Base-by-base conservation (phyloP, 2,888 invertebrate genomes). In the Piscicola geometra region DNA sequence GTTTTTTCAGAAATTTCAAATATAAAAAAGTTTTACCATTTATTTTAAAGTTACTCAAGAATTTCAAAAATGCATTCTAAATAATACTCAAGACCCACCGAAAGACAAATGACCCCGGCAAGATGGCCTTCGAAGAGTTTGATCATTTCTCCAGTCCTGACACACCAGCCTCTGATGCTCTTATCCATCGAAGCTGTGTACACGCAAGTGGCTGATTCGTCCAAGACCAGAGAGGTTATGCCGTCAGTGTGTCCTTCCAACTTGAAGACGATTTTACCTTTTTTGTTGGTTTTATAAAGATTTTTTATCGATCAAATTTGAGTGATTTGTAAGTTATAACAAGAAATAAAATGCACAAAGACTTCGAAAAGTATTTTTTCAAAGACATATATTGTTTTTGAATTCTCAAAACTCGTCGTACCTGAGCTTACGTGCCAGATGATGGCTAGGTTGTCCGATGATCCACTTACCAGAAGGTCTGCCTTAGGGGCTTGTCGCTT, bases 181-280 rank as follows among this genome's bases (percentile, higher is more conserved):
- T 82, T 82, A 79, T 88, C 88, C 1, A 85, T 85, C 76, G 86
- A 84, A 71, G 86, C 87, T 1, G 88, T 87, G 81, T 86, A 87
- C 12, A 88, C 80, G 18, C 83, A 41, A 41, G 70, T 75, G 1
- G 86, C 87, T 9, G 80, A 78, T 0, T 82, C 79, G 80, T 87
- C 87, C 0, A 85, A 84, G 1, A 85, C 84, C 85, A 88, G 85
- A 79, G 86, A 86, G 73, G 86, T 87, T 69, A 88, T 83, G 0
- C 87, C 86, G 0, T 85, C 86, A 1, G 81, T 83, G 81, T 88
- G 88, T 1, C 87, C 87, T 77, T 83, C 83, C 79, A 84, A 83
- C 33, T 82, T 25, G 72, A 68, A 52, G 33, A 70, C 18, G 15
- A 56, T 21, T 33, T 60, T 47, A 3, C 73, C 73, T 30, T 33